Evolutionary conservation across 2,797 vertebrate species (phyloP), one percentile per base, ranked within the genome.

Genomic region (Acestrorhynchus altus): DNA sequence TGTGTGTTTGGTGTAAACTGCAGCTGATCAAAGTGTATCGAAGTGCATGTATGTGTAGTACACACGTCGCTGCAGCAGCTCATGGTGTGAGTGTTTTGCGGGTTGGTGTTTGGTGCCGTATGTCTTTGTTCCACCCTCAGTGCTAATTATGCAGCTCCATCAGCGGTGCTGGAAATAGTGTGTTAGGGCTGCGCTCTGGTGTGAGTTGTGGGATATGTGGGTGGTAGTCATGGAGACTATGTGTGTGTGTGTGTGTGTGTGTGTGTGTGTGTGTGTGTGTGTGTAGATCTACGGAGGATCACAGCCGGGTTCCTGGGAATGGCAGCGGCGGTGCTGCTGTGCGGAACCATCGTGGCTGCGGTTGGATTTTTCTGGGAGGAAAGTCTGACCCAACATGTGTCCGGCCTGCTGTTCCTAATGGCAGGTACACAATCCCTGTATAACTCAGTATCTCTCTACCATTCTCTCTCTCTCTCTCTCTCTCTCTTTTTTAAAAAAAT

Each of bases 341-440:
- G 94, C 0, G 90, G 95, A 4, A 94, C 91, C 83, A 92, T 95
- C 0, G 90, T 96, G 80, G 93, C 91, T 4, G 89, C 88, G 0
- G 93, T 94, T 11, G 94, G 94, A 1, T 97, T 94, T 88, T 95
- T 96, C 91, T 95, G 93, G 94, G 95, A 97, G 84, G 93, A 96
- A 71, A 95, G 92, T 84, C 90, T 96, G 82, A 96, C 94, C 0
- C 95, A 95, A 85, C 94, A 95, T 0, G 82, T 96, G 59, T 93
- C 95, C 1, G 95, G 94, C 39, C 92, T 96, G 15, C 92, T 96
- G 13, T 95, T 96, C 92, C 92, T 96, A 76, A 96, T 94, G 94
- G 94, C 95, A 94, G 94, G 96, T 96, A 93, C 11, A 28, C n/a
- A 1, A 15, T 46, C 51, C 31, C 54, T 51, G 52, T 54, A 42